Base-by-base conservation (phyloP, 2,113 vertebrate genomes). In the Gorsachius goisagi region DNA sequence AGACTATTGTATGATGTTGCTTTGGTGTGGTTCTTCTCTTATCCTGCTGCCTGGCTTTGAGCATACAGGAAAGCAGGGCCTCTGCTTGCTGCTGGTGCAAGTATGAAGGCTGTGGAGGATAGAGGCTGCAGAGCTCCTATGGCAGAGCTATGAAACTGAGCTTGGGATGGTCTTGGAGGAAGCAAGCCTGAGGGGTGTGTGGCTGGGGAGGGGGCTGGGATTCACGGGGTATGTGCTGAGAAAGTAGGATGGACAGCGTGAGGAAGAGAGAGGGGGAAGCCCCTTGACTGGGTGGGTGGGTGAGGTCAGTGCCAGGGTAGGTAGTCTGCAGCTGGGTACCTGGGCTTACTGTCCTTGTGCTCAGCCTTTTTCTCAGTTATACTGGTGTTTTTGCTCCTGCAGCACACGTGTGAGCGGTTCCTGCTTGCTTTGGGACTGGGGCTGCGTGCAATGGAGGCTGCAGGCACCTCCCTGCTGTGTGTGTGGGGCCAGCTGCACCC, bases 1-100 rank as follows among this genome's bases (percentile, higher is more conserved):
- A 44, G 30, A 3, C 64, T 28, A 19, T 15, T 2, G 0, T 23
- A 3, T 49, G 4, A 3, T 15, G 27, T 60, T 77, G 63, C 53
- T 69, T 83, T 56, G 37, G 12, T 6, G 44, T 73, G 24, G 27
- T n/a, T 90, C 30, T 76, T 58, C 75, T 58, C 15, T 24, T 35
- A 41, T 2, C n/a, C 28, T 79, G 13, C 55, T 68, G 53, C 19
- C 37, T 64, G 72, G 26, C 52, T 72, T 32, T 47, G 62, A 63
- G 69, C 26, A 18, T 17, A 0, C 13, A 15, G 71, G 45, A 39
- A 18, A 28, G 28, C 44, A 24, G 44, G 32, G 7, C 60, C 58
- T 67, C 58, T 83, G 44, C 76, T 84, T 24, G 9, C 76, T 62
- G 56, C 27, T 3, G 5, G 24, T 56, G 2, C 30, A 15, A 74